A percentile compares a stretch with the other conserved stretches of the same genome.
Evolutionary conservation across 2,797 vertebrate species (phyloP).

Genomic region (Sternotherus odoratus): DNA sequence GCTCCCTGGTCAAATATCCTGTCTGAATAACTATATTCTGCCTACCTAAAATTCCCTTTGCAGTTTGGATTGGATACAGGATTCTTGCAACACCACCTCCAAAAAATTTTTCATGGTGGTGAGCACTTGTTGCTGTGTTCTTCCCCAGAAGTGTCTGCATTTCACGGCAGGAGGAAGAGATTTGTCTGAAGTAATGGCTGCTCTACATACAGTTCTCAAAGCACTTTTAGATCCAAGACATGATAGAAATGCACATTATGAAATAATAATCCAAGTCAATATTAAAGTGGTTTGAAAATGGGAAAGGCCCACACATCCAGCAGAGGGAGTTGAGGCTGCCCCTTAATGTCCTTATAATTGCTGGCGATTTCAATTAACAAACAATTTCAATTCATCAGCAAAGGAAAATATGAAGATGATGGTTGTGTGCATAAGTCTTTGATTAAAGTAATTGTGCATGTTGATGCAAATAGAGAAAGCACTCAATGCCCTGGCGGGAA

Average conservation of each 20-base stretch:
- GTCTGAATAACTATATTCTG: not conserved
- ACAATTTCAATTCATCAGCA: not conserved
- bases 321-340: not conserved
- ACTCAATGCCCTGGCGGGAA: not conserved
- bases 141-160: not conserved
- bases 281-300: not conserved
- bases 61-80: not conserved
- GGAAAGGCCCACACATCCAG: not conserved
- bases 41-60: not conserved
- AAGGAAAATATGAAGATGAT: not conserved
- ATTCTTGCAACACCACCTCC: not conserved
- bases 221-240: not conserved
- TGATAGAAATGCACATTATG: slow-evolving; percentile 5
- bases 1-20: not conserved
- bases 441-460: accelerated
- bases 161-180: not conserved
- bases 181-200: slow-evolving; percentile 35
- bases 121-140: not conserved
- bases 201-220: not conserved
- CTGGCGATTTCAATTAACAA: not conserved
- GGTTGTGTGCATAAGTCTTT: not conserved
- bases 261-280: not conserved
- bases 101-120: not conserved
- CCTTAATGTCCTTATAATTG: not conserved
- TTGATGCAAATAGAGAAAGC: not conserved